Conservation (phyloP, 2,113 vertebrate species). For the Gorilla gorilla region DNA sequence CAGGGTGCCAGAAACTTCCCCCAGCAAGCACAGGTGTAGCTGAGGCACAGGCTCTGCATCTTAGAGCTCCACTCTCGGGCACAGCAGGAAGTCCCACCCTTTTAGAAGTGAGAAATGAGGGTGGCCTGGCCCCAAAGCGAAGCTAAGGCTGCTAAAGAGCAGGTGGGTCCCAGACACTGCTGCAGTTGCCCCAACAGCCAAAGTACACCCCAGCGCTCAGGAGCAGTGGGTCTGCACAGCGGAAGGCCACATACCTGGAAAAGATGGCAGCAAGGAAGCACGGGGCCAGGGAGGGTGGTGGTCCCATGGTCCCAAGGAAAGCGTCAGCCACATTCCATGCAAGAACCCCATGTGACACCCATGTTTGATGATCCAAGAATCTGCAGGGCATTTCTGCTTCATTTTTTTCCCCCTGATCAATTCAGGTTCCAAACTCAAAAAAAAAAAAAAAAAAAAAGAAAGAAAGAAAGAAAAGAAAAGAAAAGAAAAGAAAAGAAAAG, state of each 20-base stretch:
- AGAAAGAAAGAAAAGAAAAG: too few species aligned
- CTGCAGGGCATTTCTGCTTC: neutral
- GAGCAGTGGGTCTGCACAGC: neutral
- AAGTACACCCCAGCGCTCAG: neutral
- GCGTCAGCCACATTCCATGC: neutral
- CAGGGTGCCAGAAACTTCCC: neutral
- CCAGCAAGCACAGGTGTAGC: neutral
- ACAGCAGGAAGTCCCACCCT: neutral
- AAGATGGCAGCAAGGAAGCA: neutral
- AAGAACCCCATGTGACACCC: neutral
- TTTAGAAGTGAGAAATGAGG: neutral
- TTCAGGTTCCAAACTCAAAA: neutral
- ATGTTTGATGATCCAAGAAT: neutral
- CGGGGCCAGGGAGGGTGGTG: neutral
- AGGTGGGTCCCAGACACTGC: constrained; percentile 36
- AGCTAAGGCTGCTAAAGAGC: neutral
- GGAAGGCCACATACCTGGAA: neutral
- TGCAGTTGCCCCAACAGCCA: neutral
- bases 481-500: neutral
- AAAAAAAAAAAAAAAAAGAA: neutral
- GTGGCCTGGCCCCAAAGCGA: neutral
- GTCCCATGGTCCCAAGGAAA: neutral
- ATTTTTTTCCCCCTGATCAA: neutral
- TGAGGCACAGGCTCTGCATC: neutral
- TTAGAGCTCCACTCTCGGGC: neutral